A percentile compares a stretch with the other conserved stretches of the same genome.
phyloP scores from a whole-genome alignment of 2,888 invertebrate species.

The Lordiphosa andalusiaca region DNA sequence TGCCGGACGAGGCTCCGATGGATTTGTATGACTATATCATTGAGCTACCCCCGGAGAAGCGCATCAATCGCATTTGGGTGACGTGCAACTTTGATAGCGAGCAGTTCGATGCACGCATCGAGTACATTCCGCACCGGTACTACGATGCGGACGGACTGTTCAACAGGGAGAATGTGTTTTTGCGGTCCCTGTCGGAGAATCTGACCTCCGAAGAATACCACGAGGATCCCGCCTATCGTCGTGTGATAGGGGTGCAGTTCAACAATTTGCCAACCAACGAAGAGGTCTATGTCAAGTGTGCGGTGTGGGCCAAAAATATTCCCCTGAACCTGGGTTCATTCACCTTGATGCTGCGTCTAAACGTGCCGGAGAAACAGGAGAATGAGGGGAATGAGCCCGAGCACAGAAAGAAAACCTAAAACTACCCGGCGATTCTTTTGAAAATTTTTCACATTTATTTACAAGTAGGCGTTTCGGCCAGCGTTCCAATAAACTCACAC shows the following conservation, averaged over 20 bases:
- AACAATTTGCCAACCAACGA: constrained; percentile 34
- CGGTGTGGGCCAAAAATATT: constrained; percentile 30
- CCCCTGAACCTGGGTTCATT: constrained; percentile 9
- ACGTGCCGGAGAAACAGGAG: background rate
- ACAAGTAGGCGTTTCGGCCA: background rate
- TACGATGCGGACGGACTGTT: constrained; percentile 37
- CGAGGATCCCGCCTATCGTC: constrained; percentile 36
- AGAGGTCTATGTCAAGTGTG: constrained; percentile 14
- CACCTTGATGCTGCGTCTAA: constrained; percentile 3
- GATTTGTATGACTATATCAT: constrained; percentile 35
- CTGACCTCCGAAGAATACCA: constrained; percentile 3
- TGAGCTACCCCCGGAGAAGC: constrained; percentile 28
- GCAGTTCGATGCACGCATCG: background rate
- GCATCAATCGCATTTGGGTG: constrained; percentile 50
- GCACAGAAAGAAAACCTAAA: background rate
- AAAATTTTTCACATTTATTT: background rate
- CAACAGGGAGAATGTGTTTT: background rate
- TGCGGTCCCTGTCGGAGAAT: constrained; percentile 24
- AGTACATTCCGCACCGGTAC: constrained; percentile 43
- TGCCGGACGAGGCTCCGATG: constrained; percentile 40
- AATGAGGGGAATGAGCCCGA: background rate
- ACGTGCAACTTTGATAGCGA: constrained; percentile 21
- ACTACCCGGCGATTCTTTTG: background rate
- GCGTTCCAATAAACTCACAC: background rate
- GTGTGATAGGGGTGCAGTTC: constrained; percentile 51